Base-by-base conservation (phyloP, 2,797 vertebrate species). In the Scleropages formosus region DNA sequence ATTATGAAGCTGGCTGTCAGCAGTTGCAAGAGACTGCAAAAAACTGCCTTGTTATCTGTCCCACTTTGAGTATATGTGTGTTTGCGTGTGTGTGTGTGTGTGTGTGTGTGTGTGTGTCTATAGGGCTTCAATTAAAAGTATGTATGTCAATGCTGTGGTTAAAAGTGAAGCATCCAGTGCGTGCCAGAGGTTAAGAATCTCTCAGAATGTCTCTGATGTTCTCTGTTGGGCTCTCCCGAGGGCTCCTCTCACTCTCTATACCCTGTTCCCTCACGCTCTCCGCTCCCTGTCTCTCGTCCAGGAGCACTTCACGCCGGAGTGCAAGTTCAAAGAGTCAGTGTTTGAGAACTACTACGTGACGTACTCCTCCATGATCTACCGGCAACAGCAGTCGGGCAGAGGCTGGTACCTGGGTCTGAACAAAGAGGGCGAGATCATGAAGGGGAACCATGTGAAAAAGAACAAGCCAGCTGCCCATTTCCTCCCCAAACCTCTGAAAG, bases 331-430 rank as follows among this genome's bases (percentile, higher is more conserved):
- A 92, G 97, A 99, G 90, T 98, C 97, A 0, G 97, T 99, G 84
- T 99, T 98, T 90, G 97, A 99, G 92, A 99, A 98, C 91, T 99
- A 99, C 89, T 98, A 99, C 0, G 97, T 99, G 87, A 98, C 97
- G 0, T 99, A 99, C 87, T 98, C 97, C 9, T 99, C 97, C 76
- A 97, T 98, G 96, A 91, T 96, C 86, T 98, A 99, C 92, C 94
- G 97, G 85, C 97, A 99, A 88, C 96, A 98, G 87, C 94, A 95
- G 77, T 98, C 97, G 0, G 97, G 97, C 75, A 92, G 97, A 83
- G 96, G 96, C 72, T 99, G 97, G 97, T 99, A 97, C 86, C 90
- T 99, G 83, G 97, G 97, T 75, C 95, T 99, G 80, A 98, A 98
- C 92, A 99, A 98, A 91, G 97, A 99, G 84, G 97, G 97, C 0